Evolutionary conservation across 2,113 vertebrate genomes (phyloP), one percentile per base, ranked within the genome.

Genomic region (Hippopotamus amphibius): DNA sequence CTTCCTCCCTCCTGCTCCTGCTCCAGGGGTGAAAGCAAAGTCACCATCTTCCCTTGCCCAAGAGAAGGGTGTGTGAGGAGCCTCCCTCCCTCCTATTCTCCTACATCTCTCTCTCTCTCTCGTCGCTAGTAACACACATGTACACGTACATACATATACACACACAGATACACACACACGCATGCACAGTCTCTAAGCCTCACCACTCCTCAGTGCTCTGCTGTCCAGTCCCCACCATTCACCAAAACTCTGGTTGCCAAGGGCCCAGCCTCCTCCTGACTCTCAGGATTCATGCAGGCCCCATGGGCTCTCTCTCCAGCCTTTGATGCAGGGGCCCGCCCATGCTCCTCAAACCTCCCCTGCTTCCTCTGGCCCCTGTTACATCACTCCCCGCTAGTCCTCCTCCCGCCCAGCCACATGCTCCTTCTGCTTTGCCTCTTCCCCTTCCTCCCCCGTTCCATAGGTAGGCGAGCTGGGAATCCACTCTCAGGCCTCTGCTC

Each of bases 331-430:
- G 63, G 66, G 33, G 22, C 7, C 41, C 19, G 57, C 80, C 63
- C 0, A 1, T 68, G 46, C 19, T 55, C 61, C 48, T 11, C 19
- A 15, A 1, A 19, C 10, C 6, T 13, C 5, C 1, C 14, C 19
- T 33, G 28, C 59, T 37, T 46, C 16, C 84, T 55, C 33, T 55
- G 63, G 4, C 11, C 17, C 12, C 37, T 33, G 2, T 46, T 9
- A 2, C 17, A 24, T 48, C 46, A 2, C 16, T 33, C 17, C 12
- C 10, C 41, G 7, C 8, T 7, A 1, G 28, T 7, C 26, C 12
- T 22, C 37, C 33, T 4, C 19, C 26, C 21, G 12, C 5, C 2
- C 1, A 4, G 3, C 11, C 7, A 1, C 1, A 3, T 21, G 53
- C 57, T 69, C 9, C 2, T 19, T 22, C 28, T 43, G 17, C 13